Evolutionary conservation across 2,888 invertebrate species (phyloP).

Genomic region (Ornithoptera alexandrae): DNA sequence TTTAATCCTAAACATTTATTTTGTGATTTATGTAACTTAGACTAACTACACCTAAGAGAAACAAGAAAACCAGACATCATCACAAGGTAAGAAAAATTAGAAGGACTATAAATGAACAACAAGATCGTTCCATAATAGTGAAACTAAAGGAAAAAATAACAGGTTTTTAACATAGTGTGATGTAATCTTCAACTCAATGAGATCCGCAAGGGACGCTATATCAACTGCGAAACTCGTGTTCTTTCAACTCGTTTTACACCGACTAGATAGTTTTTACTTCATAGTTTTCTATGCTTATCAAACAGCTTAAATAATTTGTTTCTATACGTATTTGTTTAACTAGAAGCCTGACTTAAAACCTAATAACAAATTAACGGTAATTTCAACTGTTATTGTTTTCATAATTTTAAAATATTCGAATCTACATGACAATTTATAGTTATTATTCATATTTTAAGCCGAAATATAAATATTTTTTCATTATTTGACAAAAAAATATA

Average conservation of each 20-base stretch:
- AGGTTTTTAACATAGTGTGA: slow-evolving; percentile 7
- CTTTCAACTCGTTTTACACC: background rate
- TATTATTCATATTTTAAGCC: too few species aligned
- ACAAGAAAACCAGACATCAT: too few species aligned
- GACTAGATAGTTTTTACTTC: background rate
- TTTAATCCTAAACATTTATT: background rate
- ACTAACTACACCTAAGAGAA: background rate
- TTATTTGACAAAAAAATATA: too few species aligned
- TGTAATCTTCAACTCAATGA: slow-evolving; percentile 9
- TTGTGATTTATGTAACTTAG: slow-evolving; percentile 10
- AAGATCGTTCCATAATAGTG: slow-evolving; percentile 9
- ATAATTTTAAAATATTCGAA: too few species aligned
- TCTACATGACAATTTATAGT: too few species aligned
- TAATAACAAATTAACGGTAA: too few species aligned
- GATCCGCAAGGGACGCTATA: background rate
- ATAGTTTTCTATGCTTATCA: background rate
- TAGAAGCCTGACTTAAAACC: too few species aligned
- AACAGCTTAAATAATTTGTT: background rate
- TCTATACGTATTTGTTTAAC: too few species aligned
- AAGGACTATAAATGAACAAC: background rate
- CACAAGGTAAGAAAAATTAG: background rate
- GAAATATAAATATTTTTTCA: too few species aligned
- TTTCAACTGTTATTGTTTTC: too few species aligned
- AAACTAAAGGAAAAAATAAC: background rate
- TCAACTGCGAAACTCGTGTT: background rate